Percentiles rank a stretch among this genome's conserved stretches.
These are phyloP conservation scores for Mormyrops boulengeri DNA, from an alignment of 2,797 vertebrate genomes.

Conservation along the genomic window DNA sequence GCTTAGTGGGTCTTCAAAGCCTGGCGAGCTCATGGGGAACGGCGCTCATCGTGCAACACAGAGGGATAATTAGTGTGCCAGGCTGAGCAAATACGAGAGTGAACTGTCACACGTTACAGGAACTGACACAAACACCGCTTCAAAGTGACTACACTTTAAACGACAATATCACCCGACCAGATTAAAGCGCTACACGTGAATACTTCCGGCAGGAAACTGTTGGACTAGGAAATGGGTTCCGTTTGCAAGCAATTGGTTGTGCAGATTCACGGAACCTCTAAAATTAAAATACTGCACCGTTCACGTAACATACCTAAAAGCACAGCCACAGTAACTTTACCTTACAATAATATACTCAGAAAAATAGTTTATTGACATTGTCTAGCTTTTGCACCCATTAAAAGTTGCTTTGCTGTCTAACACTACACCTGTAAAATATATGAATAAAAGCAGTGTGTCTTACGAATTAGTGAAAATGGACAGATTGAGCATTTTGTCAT, in stretches of 20 bases:
- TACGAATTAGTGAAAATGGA: not conserved
- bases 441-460: not conserved
- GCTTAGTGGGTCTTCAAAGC: not conserved
- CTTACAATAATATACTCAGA: not conserved
- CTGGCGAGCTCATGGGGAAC: not conserved
- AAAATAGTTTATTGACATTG: not conserved
- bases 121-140: not conserved
- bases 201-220: slow-evolving; percentile 3
- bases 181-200: slow-evolving; percentile 7
- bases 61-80: not conserved
- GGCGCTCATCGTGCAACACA: not conserved
- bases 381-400: not conserved
- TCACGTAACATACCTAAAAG: not conserved
- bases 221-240: not conserved
- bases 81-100: not conserved
- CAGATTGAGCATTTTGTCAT: not conserved
- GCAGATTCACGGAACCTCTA: not conserved
- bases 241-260: not conserved
- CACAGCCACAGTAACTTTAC: not conserved
- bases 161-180: not conserved
- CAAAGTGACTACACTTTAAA: not conserved
- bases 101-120: not conserved
- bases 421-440: not conserved
- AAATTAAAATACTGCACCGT: not conserved
- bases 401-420: not conserved